These are phyloP conservation scores for Montipora capricornis DNA, from an alignment of 64 coral and sea anemone species.

Conservation along the genomic window DNA sequence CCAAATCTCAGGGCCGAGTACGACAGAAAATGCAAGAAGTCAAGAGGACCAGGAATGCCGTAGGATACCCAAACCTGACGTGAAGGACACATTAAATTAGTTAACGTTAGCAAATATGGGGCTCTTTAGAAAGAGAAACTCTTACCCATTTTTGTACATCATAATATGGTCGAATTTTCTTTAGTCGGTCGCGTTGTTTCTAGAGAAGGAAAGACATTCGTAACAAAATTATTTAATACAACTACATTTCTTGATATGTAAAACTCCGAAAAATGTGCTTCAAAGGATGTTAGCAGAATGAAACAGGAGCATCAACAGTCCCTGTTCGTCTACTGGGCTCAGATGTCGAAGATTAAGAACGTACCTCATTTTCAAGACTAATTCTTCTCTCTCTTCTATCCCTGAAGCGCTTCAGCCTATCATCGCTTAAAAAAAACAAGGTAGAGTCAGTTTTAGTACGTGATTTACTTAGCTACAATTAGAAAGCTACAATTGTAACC, in stretches of 20 bases:
- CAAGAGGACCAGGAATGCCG: too few relatives aligned
- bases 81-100: background rate
- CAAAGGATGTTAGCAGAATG: background rate
- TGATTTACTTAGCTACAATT: too few relatives aligned
- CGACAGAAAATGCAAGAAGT: too few relatives aligned
- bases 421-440: slow-evolving; percentile 32
- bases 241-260: too few relatives aligned
- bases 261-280: background rate
- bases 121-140: background rate
- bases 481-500: too few relatives aligned
- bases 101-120: background rate
- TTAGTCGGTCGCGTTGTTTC: slow-evolving; percentile 51
- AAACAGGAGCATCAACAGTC: too few relatives aligned
- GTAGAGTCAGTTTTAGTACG: background rate
- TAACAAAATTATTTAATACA: background rate
- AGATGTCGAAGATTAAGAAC: background rate
- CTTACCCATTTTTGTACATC: slow-evolving; percentile 64
- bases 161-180: slow-evolving; percentile 68
- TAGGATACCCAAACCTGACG: too few relatives aligned
- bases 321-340: background rate
- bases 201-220: background rate
- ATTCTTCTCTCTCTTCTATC: slow-evolving; percentile 70
- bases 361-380: slow-evolving; percentile 64
- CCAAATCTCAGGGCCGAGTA: too few relatives aligned
- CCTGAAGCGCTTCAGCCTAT: slow-evolving; percentile 58